These are phyloP conservation scores for Drosophila bunnanda DNA, from an alignment of 2,888 invertebrate species.

Conservation along the genomic window DNA sequence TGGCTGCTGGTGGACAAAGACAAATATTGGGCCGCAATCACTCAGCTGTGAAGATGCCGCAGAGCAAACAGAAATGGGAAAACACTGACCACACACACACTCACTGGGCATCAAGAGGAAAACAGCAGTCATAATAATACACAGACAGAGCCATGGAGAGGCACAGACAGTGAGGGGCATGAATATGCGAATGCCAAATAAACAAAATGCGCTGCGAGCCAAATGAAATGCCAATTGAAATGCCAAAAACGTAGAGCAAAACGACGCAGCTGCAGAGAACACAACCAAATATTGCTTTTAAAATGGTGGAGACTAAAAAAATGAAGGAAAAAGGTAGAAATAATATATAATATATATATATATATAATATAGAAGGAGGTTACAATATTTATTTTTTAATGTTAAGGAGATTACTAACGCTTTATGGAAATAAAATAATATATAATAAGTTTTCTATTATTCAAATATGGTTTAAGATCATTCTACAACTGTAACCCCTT, in stretches of 20 bases:
- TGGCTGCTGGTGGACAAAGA: constrained; percentile 51
- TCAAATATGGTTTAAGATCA: too few relatives aligned
- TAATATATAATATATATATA: too few relatives aligned
- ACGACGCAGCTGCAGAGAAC: constrained; percentile 51
- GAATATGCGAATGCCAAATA: constrained; percentile 69
- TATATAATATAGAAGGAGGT: too few relatives aligned
- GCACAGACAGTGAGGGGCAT: constrained; percentile 42
- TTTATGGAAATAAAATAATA: background rate
- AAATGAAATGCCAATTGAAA: constrained; percentile 60
- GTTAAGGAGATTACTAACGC: background rate
- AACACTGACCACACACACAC: constrained; percentile 25
- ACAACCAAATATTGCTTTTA: constrained; percentile 69
- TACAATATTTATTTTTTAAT: background rate
- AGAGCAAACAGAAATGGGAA: constrained; percentile 61
- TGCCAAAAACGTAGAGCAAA: constrained; percentile 72
- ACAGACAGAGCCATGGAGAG: background rate
- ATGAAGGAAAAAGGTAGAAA: constrained; percentile 1
- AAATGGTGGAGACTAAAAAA: constrained; percentile 19
- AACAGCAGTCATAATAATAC: constrained; percentile 50
- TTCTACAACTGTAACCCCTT: too few relatives aligned
- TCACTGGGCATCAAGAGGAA: constrained; percentile 50
- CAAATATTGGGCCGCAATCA: constrained; percentile 75
- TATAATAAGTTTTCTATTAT: too few relatives aligned
- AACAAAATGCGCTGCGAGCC: constrained; percentile 59
- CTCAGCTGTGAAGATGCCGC: constrained; percentile 77